Base-by-base conservation (phyloP, 2,797 vertebrate species). In the Syngnathus rostellatus region DNA sequence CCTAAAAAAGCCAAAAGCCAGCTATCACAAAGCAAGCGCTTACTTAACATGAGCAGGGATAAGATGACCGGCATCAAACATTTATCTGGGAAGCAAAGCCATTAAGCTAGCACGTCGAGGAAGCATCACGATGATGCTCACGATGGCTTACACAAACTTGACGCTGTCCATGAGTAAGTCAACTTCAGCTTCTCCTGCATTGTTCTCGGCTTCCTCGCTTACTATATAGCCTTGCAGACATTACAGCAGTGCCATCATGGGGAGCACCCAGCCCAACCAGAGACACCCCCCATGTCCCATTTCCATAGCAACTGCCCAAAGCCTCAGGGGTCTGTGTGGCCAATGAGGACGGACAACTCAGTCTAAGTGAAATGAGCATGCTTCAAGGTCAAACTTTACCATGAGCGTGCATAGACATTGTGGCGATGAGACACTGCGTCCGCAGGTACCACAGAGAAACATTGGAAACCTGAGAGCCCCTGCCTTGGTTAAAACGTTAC, bases 241-340 rank as follows among this genome's bases (percentile, higher is more conserved):
- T 79, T 63, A 76, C 71, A 81, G 75, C 72, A 40, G 66, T 41
- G 67, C 77, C 69, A 81, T 80, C 72, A 73, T 67, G 3, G 69
- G n/a, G 63, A 74, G 45, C 57, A 66, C 67, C 78, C 83, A 66
- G 73, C 73, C 68, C 59, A 48, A 68, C 67, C 66, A 51, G 73
- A 76, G 71, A 83, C 72, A 75, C 75, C 73, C 78, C 78, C 70
- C 68, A 72, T 67, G 55, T 50, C 68, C 66, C 65, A 58, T 81
- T 76, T 79, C 87, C 87, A 87, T 86, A 81, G 88, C 84, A 90
- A 91, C 88, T 84, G 81, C 75, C 75, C 76, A 1, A 81, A 82
- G 86, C 83, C 83, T 75, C 75, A 14, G 63, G 74, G 77, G 81
- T 71, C 70, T 48, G 50, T 71, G 77, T 75, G 83, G 71, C 86